Conservation (phyloP, 2,797 vertebrate species). For the Adelosebastes latens region DNA sequence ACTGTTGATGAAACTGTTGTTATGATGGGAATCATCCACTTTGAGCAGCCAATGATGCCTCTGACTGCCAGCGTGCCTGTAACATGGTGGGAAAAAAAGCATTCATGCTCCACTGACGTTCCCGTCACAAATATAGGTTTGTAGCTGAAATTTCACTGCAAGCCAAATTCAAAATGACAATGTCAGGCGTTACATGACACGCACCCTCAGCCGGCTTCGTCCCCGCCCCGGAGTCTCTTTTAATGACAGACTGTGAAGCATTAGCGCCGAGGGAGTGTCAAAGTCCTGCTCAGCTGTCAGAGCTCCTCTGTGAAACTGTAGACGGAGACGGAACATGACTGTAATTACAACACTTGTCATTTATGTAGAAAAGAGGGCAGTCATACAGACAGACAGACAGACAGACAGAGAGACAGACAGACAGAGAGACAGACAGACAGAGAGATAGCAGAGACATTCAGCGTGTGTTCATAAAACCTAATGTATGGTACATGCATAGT, state of each 20-base stretch:
- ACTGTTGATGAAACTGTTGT: background rate
- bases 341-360: conserved; percentile 35
- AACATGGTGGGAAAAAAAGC: background rate
- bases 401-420: background rate
- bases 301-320: conserved; percentile 20
- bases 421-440: background rate
- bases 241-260: conserved; percentile 45
- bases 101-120: background rate
- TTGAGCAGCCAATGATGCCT: background rate
- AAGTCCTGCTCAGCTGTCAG: conserved; percentile 39
- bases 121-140: background rate
- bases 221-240: conserved; percentile 16
- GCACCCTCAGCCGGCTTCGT: background rate
- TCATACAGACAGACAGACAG: background rate
- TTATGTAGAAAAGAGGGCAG: conserved; percentile 7
- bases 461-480: background rate
- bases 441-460: background rate
- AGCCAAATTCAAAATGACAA: conserved; percentile 24
- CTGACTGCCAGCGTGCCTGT: background rate
- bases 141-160: conserved; percentile 20
- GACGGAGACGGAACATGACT: conserved; percentile 26
- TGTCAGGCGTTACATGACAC: conserved; percentile 35
- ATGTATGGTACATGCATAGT: background rate
- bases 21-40: background rate
- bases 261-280: conserved; percentile 36